Percentiles rank a stretch among this genome's conserved stretches.
These are phyloP conservation scores for Plectropomus leopardus DNA, from an alignment of 2,113 vertebrate species.

Conservation along the genomic window DNA sequence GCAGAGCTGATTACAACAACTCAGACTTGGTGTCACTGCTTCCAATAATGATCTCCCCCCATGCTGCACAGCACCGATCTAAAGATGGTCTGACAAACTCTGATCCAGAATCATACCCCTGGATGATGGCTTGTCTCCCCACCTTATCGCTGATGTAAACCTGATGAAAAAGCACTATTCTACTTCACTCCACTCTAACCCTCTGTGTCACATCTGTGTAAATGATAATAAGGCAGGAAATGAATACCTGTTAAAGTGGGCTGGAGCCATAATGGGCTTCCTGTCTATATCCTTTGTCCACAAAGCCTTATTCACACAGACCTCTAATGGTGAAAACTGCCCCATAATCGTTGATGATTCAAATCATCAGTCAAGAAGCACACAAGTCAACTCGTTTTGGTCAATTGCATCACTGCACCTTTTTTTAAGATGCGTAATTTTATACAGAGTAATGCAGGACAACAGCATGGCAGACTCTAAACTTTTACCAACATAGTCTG, in stretches of 20 bases:
- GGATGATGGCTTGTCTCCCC: neutral
- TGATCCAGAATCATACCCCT: neutral
- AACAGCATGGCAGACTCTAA: neutral
- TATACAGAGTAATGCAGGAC: neutral
- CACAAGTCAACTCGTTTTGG: neutral
- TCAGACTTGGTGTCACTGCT: neutral
- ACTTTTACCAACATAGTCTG: neutral
- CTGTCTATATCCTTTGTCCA: conserved; percentile 17
- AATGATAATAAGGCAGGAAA: conserved; percentile 35
- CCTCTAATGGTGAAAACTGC: neutral
- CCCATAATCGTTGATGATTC: neutral
- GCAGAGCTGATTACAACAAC: neutral
- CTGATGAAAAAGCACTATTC: neutral
- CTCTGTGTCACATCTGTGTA: conserved; percentile 28
- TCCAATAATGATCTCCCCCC: neutral
- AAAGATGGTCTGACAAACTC: neutral
- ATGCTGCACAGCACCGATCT: neutral
- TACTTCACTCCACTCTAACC: neutral
- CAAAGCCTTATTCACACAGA: conserved; percentile 22
- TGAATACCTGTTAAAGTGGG: conserved; percentile 13
- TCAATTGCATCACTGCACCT: neutral
- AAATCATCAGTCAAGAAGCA: neutral
- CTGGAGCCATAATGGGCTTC: conserved; percentile 29
- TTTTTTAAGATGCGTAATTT: neutral
- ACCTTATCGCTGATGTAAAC: neutral